Percentiles rank a stretch among this genome's conserved stretches.
Evolutionary conservation across 2,888 invertebrate species (phyloP).

Genomic region (Holacanthella duospinosa): DNA sequence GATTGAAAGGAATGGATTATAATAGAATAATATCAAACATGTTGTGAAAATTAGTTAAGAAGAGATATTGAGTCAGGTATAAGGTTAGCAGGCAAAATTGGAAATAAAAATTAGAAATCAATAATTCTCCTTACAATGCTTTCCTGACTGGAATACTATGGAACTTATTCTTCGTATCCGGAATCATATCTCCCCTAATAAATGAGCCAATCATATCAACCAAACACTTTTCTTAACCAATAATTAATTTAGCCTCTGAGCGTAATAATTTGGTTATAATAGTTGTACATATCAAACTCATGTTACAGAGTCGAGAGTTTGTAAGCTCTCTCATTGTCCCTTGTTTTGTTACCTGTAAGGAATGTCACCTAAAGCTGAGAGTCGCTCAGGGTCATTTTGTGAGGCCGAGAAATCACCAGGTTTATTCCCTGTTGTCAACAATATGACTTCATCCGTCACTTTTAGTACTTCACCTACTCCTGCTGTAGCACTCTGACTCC

Average conservation of each 20-base stretch:
- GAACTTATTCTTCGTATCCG: conserved; percentile 27
- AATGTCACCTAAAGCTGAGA: conserved; percentile 31
- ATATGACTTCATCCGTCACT: conserved; percentile 31
- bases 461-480: conserved; percentile 32
- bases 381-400: conserved; percentile 29
- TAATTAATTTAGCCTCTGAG: background rate
- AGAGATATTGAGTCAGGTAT: too few species aligned
- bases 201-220: conserved; percentile 6
- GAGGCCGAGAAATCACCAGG: conserved; percentile 29
- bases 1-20: too few species aligned
- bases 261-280: background rate
- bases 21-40: too few species aligned
- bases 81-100: too few species aligned
- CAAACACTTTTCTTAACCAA: background rate
- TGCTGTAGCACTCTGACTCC: conserved; percentile 27
- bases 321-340: background rate
- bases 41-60: too few species aligned
- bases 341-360: conserved; percentile 31
- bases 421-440: conserved; percentile 32
- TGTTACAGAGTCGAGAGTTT: background rate
- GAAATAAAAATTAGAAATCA: too few species aligned
- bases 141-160: conserved; percentile 29
- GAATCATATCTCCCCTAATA: conserved; percentile 36
- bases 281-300: too few species aligned
- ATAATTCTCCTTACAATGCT: conserved; percentile 12